A percentile compares a stretch with the other conserved stretches of the same genome.
Conservation (phyloP, 2,113 vertebrate genomes). For the Quiscalus mexicanus region DNA sequence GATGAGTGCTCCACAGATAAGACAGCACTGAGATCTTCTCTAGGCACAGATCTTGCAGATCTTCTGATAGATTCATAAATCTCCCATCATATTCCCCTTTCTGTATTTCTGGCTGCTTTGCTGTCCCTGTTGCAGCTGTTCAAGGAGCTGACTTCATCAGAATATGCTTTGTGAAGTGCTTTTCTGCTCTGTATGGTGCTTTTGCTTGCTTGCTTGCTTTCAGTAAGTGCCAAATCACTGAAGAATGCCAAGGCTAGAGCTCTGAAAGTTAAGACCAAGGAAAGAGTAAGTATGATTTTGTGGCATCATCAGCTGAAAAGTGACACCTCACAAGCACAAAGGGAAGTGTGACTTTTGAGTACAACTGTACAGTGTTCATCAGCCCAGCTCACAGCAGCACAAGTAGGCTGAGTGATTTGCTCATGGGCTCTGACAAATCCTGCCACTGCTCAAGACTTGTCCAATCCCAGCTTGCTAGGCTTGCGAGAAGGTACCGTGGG, state of each 20-base stretch:
- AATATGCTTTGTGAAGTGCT: constrained; percentile 27
- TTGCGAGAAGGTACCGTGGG: background rate
- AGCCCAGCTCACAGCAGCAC: background rate
- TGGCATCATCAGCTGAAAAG: constrained; percentile 14
- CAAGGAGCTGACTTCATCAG: constrained; percentile 48
- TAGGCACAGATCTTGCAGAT: background rate
- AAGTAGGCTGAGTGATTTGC: background rate
- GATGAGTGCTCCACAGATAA: background rate
- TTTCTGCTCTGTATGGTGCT: constrained; percentile 22
- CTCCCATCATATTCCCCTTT: background rate
- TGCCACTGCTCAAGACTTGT: background rate
- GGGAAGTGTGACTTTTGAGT: background rate
- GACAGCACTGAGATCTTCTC: background rate
- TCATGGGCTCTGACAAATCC: background rate
- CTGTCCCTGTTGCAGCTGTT: constrained; percentile 7
- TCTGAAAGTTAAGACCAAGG: constrained; percentile 28
- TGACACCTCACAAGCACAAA: background rate
- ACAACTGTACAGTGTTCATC: background rate
- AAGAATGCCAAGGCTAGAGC: constrained; percentile 39
- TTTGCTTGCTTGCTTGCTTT: constrained; percentile 33
- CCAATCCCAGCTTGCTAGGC: background rate
- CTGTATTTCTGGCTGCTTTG: constrained; percentile 1
- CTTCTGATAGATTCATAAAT: background rate
- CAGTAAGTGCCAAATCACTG: constrained; percentile 30
- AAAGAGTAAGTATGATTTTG: background rate